A percentile compares a stretch with the other conserved stretches of the same genome.
phyloP scores from a whole-genome alignment of 1,140 invertebrate species.

The Gryllus bimaculatus region DNA sequence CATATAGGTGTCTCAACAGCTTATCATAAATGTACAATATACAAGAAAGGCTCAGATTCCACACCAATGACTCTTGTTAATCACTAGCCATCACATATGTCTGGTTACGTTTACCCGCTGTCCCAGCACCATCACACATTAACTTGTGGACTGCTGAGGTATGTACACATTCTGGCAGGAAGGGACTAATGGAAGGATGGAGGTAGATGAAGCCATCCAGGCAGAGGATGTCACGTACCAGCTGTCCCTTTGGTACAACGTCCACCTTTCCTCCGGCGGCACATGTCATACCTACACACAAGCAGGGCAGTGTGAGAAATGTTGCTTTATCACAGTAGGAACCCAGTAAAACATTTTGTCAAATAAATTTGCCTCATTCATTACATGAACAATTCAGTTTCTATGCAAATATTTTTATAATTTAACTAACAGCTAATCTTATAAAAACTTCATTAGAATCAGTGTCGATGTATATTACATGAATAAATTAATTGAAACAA shows the following conservation, averaged over 20 bases:
- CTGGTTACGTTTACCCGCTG: not conserved
- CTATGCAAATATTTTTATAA: no score
- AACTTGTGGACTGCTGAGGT: not conserved
- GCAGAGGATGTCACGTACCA: conserved; percentile 51
- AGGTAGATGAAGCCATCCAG: not conserved
- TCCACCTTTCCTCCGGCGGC: conserved; percentile 85
- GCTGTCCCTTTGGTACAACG: conserved; percentile 92
- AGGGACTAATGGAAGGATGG: not conserved
- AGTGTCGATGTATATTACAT: no score
- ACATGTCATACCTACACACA: conserved; percentile 86
- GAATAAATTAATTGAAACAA: no score
- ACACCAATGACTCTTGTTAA: conserved; percentile 11
- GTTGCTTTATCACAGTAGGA: not conserved
- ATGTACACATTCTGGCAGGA: conserved; percentile 13
- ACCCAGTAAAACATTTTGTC: no score
- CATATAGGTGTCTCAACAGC: no score
- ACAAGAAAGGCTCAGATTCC: not conserved
- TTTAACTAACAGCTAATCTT: no score
- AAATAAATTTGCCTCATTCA: no score
- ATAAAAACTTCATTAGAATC: no score
- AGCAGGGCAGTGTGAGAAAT: conserved; percentile 2
- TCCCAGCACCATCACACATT: not conserved
- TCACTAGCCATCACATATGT: conserved; percentile 29
- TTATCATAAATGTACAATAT: not conserved
- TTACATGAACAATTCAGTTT: no score